These are phyloP conservation scores for Bungarus multicinctus DNA, from an alignment of 2,113 vertebrate species.

Conservation along the genomic window DNA sequence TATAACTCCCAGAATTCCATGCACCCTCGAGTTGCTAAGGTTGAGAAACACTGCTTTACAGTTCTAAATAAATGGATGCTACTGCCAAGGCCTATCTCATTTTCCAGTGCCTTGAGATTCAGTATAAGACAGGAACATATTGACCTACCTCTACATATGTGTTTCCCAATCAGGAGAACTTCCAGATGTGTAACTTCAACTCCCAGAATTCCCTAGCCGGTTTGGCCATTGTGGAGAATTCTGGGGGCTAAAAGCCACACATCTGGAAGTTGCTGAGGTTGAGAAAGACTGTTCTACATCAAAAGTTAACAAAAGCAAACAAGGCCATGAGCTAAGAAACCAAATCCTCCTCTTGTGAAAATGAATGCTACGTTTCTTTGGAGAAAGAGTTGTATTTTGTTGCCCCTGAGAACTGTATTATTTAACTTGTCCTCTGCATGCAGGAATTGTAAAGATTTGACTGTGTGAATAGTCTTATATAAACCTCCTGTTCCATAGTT, in stretches of 20 bases:
- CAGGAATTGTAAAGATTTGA: not conserved
- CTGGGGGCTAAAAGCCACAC: not conserved
- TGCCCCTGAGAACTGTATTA: not conserved
- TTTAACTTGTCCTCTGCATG: not conserved
- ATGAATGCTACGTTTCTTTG: not conserved
- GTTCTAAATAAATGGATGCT: not conserved
- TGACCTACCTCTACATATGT: not conserved
- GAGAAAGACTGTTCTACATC: not conserved
- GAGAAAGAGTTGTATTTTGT: not conserved
- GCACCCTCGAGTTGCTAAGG: not conserved
- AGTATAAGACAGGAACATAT: not conserved
- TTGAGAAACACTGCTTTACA: not conserved
- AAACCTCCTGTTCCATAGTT: not conserved
- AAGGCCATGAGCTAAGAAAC: not conserved
- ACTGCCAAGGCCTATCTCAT: not conserved
- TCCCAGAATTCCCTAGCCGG: not conserved
- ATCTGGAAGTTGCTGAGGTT: not conserved
- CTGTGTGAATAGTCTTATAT: not conserved
- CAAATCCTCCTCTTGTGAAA: not conserved
- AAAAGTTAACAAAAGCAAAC: not conserved
- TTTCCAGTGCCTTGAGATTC: not conserved
- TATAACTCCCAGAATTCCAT: not conserved
- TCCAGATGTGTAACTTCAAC: not conserved
- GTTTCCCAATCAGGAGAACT: not conserved
- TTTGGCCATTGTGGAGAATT: not conserved